Conservation (phyloP, 2,113 vertebrate species). For the Gracilinanus agilis region DNA sequence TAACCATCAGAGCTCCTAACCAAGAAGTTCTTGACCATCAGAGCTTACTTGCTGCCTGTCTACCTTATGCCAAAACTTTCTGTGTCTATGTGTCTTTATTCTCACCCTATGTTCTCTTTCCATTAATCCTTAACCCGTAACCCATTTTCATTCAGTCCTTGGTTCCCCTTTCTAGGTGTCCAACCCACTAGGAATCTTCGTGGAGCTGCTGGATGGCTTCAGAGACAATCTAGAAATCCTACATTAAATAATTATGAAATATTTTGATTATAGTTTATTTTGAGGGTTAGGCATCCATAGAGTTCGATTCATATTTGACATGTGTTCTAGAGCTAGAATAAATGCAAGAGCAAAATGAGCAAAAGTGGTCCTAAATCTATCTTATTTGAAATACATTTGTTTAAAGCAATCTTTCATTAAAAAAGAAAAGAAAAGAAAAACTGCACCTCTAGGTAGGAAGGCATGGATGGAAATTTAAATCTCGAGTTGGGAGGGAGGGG, state of each 20-base stretch:
- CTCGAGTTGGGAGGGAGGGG: neutral
- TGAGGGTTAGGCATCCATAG: neutral
- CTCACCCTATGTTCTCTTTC: too few species aligned
- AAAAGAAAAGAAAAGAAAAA: neutral
- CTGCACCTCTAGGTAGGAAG: neutral
- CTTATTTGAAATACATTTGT: neutral
- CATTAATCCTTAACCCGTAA: too few species aligned
- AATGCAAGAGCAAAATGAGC: neutral
- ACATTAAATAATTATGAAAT: slow-evolving; percentile 23
- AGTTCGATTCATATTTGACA: neutral
- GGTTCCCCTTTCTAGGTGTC: too few species aligned
- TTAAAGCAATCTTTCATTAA: neutral
- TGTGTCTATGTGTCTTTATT: too few species aligned
- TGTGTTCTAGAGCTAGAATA: neutral
- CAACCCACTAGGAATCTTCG: too few species aligned
- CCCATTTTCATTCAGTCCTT: too few species aligned
- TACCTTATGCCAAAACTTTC: too few species aligned
- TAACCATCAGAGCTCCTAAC: too few species aligned
- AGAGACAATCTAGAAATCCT: neutral
- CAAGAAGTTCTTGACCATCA: too few species aligned
- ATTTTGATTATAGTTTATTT: neutral
- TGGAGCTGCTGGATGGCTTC: too few species aligned
- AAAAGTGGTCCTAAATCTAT: neutral
- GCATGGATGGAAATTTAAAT: neutral
- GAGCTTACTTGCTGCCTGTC: too few species aligned